phyloP scores from a whole-genome alignment of 2,797 vertebrate genomes.

The Coranthus polyacanthus region DNA sequence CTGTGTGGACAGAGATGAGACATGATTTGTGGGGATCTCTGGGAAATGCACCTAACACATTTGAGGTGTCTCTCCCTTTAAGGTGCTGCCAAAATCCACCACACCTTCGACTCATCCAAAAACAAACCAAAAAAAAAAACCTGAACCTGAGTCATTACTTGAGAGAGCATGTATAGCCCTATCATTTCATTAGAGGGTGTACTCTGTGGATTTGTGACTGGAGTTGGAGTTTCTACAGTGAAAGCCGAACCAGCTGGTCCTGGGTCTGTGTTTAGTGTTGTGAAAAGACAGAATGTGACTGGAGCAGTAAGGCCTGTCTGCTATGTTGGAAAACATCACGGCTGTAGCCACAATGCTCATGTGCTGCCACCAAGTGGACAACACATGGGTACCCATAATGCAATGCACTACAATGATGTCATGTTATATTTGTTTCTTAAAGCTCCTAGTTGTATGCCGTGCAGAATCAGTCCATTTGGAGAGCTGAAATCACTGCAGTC shows the following conservation, averaged over 20 bases:
- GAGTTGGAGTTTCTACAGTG: not conserved
- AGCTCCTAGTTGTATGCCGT: not conserved
- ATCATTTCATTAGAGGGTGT: not conserved
- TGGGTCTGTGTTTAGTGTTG: not conserved
- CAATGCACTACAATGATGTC: constrained; percentile 41
- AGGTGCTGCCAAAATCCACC: not conserved
- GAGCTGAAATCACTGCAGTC: not conserved
- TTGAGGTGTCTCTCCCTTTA: constrained; percentile 4
- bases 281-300: not conserved
- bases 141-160: not conserved
- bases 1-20: constrained; percentile 7
- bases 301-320: not conserved
- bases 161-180: not conserved
- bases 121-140: constrained; percentile 6
- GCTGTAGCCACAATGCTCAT: not conserved
- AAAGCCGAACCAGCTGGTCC: not conserved
- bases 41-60: constrained; percentile 4
- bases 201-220: not conserved
- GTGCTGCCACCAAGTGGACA: constrained; percentile 63
- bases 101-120: not conserved
- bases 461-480: not conserved
- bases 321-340: not conserved
- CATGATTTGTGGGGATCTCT: constrained; percentile 34
- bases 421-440: constrained; percentile 1
- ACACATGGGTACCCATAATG: constrained; percentile 27